A percentile compares a stretch with the other conserved stretches of the same genome.
phyloP scores from a whole-genome alignment of 2,797 vertebrate genomes.

The Mormyrus hasselquistii region DNA sequence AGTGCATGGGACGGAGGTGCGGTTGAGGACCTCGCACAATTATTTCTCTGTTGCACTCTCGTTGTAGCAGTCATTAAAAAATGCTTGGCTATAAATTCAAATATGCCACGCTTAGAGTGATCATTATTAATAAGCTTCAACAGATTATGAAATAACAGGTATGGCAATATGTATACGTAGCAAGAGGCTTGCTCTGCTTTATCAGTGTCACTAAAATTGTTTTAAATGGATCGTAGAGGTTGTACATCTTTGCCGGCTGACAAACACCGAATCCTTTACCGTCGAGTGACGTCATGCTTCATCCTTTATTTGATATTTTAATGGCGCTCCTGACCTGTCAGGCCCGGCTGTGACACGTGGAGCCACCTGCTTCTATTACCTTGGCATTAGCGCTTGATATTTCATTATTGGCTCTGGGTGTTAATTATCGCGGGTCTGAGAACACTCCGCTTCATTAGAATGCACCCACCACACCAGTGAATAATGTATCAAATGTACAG shows the following conservation, averaged over 20 bases:
- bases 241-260: background rate
- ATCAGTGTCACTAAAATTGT: background rate
- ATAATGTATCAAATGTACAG: constrained; percentile 39
- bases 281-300: background rate
- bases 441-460: constrained; percentile 39
- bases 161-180: background rate
- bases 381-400: constrained; percentile 30
- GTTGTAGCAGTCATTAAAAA: constrained; percentile 17
- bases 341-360: constrained; percentile 17
- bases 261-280: background rate
- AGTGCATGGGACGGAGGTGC: background rate
- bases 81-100: constrained; percentile 6
- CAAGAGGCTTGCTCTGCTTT: background rate
- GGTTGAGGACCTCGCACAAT: background rate
- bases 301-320: constrained; percentile 21
- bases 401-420: constrained; percentile 36
- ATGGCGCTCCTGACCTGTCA: constrained; percentile 14
- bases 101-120: background rate
- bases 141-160: background rate
- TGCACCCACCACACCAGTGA: constrained; percentile 37
- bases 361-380: constrained; percentile 28
- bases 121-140: constrained; percentile 5
- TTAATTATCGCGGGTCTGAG: constrained; percentile 38
- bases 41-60: constrained; percentile 5
- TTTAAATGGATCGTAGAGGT: background rate